Base-by-base conservation (phyloP, 2,113 vertebrate genomes). In the Osmerus eperlanus region DNA sequence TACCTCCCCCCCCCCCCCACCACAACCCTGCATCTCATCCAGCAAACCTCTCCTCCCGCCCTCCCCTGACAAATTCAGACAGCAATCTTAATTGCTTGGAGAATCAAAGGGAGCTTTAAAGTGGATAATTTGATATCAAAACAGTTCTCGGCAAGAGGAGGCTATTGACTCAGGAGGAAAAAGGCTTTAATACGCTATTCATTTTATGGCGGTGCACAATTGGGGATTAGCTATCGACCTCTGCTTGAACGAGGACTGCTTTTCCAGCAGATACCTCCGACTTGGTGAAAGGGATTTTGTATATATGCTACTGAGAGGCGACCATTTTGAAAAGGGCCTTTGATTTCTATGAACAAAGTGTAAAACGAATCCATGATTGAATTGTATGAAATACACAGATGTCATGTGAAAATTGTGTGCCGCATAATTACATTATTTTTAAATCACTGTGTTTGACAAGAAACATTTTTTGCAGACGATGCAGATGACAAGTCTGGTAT, bases 81-180 rank as follows among this genome's bases (percentile, higher is more conserved):
- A 74, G 36, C 32, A 58, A 47, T 67, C 74, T 76, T 70, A 63
- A 47, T 73, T 47, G 75, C 69, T 71, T 25, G 0, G 47, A 52
- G 53, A 74, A 70, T 67, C 29, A 80, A 78, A 74, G 69, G 21
- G 21, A 67, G 71, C 59, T 28, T 19, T 25, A 65, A 28, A 14
- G 51, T 58, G 65, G 61, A 51, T 79, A 55, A 80, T 79, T 77
- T 73, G 68, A 65, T 78, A 73, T 73, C 66, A 68, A 72, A 83
- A 73, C 16, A 70, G 47, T 53, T 60, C 23, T 54, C 28, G 7
- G 53, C 12, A 19, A 72, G 41, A 6, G 16, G 21, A 66, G 36
- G 41, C 62, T 58, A 65, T 61, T 32, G 53, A 51, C 54, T 72
- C 41, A 6, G 29, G 2, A n/a, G 32, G 58, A 75, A 70, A 62